These are phyloP conservation scores for Lysiphlebus fabarum DNA, from an alignment of 1,140 invertebrate species.

Conservation along the genomic window DNA sequence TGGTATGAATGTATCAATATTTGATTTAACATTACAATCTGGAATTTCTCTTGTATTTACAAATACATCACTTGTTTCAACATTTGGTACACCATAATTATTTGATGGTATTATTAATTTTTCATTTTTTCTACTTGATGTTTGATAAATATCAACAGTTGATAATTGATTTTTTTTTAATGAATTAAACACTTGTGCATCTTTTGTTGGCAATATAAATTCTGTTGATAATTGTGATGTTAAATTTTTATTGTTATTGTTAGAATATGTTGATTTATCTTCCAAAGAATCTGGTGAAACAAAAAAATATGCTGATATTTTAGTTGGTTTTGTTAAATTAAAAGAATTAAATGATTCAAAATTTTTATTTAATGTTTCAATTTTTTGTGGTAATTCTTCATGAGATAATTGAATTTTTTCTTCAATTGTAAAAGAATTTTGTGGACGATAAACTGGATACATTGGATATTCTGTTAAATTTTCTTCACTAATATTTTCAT, in stretches of 20 bases:
- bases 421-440: constrained; percentile 18
- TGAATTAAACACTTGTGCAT: background rate
- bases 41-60: constrained; percentile 5
- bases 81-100: constrained; percentile 18
- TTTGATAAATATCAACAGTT: background rate
- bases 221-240: constrained; percentile 5
- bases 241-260: background rate
- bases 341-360: background rate
- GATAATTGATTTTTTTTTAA: background rate
- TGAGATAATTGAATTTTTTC: background rate
- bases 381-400: constrained; percentile 1
- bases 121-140: background rate
- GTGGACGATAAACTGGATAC: constrained; percentile 25
- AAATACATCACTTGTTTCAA: constrained; percentile 24
- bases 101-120: constrained; percentile 19
- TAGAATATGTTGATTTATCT: background rate
- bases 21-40: constrained; percentile 19
- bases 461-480: too few species aligned
- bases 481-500: too few species aligned
- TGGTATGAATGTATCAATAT: constrained; percentile 12
- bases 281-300: constrained; percentile 10
- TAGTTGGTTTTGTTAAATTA: background rate
- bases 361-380: background rate
- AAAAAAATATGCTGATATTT: constrained; percentile 25
- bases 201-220: constrained; percentile 6